Conservation (phyloP, 2,888 invertebrate species). For the Ashinkailepas kermadecensis region DNA sequence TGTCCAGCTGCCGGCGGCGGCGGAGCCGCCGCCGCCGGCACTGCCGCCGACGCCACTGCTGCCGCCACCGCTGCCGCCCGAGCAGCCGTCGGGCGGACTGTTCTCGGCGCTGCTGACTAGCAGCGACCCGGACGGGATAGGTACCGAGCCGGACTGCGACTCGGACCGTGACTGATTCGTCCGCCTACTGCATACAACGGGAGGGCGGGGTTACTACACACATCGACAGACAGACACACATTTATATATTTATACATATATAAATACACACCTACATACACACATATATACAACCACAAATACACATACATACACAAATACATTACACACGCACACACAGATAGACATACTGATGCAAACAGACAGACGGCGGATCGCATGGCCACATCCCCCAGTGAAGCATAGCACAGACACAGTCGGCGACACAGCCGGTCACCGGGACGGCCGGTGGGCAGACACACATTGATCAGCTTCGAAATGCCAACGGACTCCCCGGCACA, state of each 20-base stretch:
- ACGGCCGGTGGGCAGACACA: too few species aligned
- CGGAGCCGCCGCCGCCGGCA: neutral
- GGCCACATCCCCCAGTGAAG: too few species aligned
- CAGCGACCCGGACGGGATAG: neutral
- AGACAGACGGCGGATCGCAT: too few species aligned
- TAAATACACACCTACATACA: neutral
- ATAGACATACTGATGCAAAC: neutral
- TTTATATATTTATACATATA: too few species aligned
- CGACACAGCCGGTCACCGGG: too few species aligned
- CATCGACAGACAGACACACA: neutral
- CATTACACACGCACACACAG: neutral
- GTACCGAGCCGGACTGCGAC: slow-evolving; percentile 3
- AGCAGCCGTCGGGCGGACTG: slow-evolving; percentile 8
- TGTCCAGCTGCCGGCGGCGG: neutral
- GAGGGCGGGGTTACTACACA: neutral
- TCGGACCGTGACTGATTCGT: neutral
- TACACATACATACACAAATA: too few species aligned
- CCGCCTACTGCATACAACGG: neutral
- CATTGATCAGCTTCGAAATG: too few species aligned
- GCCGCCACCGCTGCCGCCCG: neutral
- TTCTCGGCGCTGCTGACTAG: slow-evolving; percentile 9
- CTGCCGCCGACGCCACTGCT: neutral
- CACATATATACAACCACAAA: too few species aligned
- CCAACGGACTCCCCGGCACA: too few species aligned
- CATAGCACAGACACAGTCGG: too few species aligned